Percentiles rank a stretch among this genome's conserved stretches.
Evolutionary conservation across 2,113 vertebrate species (phyloP).

Genomic region (Anoplopoma fimbria): DNA sequence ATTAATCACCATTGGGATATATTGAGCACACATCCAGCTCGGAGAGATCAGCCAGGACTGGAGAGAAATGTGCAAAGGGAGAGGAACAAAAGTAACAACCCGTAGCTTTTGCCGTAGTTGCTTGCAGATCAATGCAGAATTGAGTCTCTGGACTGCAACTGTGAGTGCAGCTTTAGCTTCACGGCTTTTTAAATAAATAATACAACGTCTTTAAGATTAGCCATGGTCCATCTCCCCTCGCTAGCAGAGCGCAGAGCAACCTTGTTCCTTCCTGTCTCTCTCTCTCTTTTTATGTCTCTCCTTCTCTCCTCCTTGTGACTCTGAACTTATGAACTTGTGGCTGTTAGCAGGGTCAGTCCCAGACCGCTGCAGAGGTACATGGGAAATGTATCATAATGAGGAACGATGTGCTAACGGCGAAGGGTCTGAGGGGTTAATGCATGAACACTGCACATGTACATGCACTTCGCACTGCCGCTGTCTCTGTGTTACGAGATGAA

Average conservation of each 20-base stretch:
- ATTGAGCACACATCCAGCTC: constrained; percentile 78
- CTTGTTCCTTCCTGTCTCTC: constrained; percentile 63
- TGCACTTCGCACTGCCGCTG: constrained; percentile 61
- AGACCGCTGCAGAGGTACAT: constrained; percentile 48
- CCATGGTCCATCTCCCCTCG: constrained; percentile 80
- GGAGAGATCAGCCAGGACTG: constrained; percentile 61
- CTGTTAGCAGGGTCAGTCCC: constrained; percentile 45
- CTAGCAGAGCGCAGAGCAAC: constrained; percentile 66
- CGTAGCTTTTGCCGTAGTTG: constrained; percentile 63
- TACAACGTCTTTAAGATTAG: constrained; percentile 82
- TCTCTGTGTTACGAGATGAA: constrained; percentile 51
- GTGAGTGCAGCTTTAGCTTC: constrained; percentile 77
- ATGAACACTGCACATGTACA: constrained; percentile 57
- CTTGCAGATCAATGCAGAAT: constrained; percentile 71
- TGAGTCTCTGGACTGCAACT: constrained; percentile 68
- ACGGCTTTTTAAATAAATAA: constrained; percentile 86
- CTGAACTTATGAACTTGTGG: constrained; percentile 79
- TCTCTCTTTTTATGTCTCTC: constrained; percentile 62
- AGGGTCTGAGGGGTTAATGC: constrained; percentile 57
- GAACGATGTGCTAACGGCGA: constrained; percentile 30
- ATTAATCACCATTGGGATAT: constrained; percentile 83
- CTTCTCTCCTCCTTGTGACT: constrained; percentile 39
- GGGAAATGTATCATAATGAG: constrained; percentile 43
- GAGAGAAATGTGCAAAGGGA: constrained; percentile 51
- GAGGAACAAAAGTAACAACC: constrained; percentile 61